Evolutionary conservation across 1,140 invertebrate genomes (phyloP).

Genomic region (Aphis craccivora): DNA sequence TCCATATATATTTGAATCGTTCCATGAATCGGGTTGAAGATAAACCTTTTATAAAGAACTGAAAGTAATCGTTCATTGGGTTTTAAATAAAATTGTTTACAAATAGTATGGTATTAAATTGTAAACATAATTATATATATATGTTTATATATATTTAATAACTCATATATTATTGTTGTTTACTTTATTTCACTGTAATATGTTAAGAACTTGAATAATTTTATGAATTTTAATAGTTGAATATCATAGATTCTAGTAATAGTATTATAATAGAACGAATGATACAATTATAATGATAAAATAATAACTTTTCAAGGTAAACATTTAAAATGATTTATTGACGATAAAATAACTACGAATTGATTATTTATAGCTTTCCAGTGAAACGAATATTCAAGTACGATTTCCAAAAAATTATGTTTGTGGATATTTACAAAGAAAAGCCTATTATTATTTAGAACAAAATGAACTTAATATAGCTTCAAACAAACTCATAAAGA

Average conservation of each 20-base stretch:
- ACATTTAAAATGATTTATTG: not conserved
- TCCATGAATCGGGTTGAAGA: not conserved
- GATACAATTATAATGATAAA: not conserved
- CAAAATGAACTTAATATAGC: not conserved
- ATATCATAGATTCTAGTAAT: too few relatives aligned
- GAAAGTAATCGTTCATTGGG: not conserved
- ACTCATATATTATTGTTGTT: not conserved
- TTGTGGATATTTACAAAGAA: too few relatives aligned
- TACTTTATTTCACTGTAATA: too few relatives aligned
- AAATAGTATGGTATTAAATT: not conserved
- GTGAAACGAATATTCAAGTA: too few relatives aligned
- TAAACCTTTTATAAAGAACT: not conserved
- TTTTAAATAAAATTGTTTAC: not conserved
- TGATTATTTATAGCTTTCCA: too few relatives aligned
- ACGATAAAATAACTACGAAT: too few relatives aligned
- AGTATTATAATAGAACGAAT: too few relatives aligned
- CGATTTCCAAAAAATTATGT: too few relatives aligned
- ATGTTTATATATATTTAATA: too few relatives aligned
- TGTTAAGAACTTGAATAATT: too few relatives aligned
- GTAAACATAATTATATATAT: not conserved
- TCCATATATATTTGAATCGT: not conserved
- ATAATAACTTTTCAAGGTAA: not conserved
- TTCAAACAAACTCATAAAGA: not conserved
- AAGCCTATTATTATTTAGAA: not conserved
- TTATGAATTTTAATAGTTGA: too few relatives aligned